Conservation (phyloP, 2,888 invertebrate genomes). For the Lasiommata megera region DNA sequence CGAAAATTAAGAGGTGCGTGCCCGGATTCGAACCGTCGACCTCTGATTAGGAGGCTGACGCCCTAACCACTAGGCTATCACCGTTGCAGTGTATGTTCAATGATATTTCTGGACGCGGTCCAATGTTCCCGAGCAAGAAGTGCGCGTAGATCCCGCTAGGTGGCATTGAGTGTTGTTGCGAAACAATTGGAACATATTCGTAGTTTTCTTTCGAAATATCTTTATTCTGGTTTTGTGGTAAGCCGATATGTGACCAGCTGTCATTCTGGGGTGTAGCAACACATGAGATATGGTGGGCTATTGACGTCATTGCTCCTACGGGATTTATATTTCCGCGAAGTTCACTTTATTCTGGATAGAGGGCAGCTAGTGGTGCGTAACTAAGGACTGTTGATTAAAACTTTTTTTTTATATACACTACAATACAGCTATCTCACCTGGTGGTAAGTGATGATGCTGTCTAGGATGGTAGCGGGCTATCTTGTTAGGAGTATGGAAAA, state of each 20-base stretch:
- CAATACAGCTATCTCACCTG: too few relatives aligned
- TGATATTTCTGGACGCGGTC: constrained; percentile 22
- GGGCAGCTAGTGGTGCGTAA: neutral
- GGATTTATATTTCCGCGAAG: neutral
- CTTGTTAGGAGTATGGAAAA: too few relatives aligned
- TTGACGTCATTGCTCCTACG: neutral
- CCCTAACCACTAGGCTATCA: too few relatives aligned
- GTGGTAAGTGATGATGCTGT: too few relatives aligned
- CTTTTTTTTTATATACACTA: too few relatives aligned
- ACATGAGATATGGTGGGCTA: neutral
- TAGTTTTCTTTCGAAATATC: constrained; percentile 21
- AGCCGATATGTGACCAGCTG: constrained; percentile 1
- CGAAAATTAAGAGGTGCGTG: too few relatives aligned
- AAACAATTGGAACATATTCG: constrained; percentile 18
- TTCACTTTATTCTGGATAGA: neutral
- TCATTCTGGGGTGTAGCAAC: neutral
- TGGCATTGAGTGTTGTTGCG: constrained; percentile 20
- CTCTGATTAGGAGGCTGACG: too few relatives aligned
- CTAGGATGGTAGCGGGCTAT: too few relatives aligned
- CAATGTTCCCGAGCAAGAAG: constrained; percentile 20
- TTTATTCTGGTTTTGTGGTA: constrained; percentile 10
- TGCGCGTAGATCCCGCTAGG: constrained; percentile 26
- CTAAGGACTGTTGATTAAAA: too few relatives aligned
- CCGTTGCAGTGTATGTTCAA: too few relatives aligned
- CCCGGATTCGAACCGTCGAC: too few relatives aligned